Conservation (phyloP, 2,888 invertebrate genomes). For the Anoplius nigerrimus region DNA sequence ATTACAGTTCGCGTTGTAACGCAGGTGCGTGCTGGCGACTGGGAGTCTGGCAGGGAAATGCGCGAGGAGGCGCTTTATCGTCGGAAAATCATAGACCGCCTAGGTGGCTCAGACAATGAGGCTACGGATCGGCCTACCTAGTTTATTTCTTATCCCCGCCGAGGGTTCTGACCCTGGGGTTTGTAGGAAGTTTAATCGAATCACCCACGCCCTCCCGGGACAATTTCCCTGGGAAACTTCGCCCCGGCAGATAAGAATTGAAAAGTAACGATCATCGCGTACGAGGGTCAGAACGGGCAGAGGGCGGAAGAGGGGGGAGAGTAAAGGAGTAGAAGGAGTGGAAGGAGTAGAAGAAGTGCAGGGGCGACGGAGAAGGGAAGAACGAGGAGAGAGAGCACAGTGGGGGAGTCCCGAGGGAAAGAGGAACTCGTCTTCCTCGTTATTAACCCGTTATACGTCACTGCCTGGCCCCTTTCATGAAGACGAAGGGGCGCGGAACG, state of each 20-base stretch:
- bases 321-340: background rate
- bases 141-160: too few relatives aligned
- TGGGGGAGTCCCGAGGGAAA: background rate
- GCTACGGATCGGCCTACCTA: too few relatives aligned
- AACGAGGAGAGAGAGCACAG: background rate
- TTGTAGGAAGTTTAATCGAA: slow-evolving; percentile 39
- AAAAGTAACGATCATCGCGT: slow-evolving; percentile 29
- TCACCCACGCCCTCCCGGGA: slow-evolving; percentile 18
- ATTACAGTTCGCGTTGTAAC: too few relatives aligned
- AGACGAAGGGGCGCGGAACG: slow-evolving; percentile 12
- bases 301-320: slow-evolving; percentile 1
- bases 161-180: too few relatives aligned
- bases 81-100: too few relatives aligned
- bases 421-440: slow-evolving; percentile 24
- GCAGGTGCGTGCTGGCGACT: too few relatives aligned
- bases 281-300: too few relatives aligned
- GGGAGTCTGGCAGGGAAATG: too few relatives aligned
- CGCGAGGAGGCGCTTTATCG: too few relatives aligned
- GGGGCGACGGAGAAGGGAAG: background rate
- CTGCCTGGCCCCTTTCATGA: slow-evolving; percentile 11
- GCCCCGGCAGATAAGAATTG: slow-evolving; percentile 21
- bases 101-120: too few relatives aligned
- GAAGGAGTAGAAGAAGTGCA: background rate
- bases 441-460: slow-evolving; percentile 29
- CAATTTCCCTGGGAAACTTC: slow-evolving; percentile 30